Conservation (phyloP, 1,140 invertebrate species). For the Apolygus lucorum region DNA sequence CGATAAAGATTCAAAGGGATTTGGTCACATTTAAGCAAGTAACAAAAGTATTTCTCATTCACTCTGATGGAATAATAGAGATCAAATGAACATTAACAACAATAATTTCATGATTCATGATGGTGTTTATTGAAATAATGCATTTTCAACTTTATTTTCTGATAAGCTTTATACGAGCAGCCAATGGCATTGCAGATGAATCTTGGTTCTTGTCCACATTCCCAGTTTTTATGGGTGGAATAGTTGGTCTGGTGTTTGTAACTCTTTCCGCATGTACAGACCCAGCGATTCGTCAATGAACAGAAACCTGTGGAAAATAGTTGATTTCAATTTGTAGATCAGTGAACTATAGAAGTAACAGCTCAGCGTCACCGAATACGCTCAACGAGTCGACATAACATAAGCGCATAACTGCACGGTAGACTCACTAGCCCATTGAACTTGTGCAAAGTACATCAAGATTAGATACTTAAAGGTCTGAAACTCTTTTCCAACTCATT, state of each 20-base stretch:
- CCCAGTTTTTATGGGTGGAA: not conserved
- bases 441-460: too few relatives aligned
- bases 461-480: too few relatives aligned
- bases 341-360: not conserved
- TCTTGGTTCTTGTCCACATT: not conserved
- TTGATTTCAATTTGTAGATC: not conserved
- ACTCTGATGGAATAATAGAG: not conserved
- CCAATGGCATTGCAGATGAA: not conserved
- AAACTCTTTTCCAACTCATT: too few relatives aligned
- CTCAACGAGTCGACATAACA: too few relatives aligned
- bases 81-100: not conserved
- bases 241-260: not conserved
- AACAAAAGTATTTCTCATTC: constrained; percentile 4
- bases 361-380: too few relatives aligned
- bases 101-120: not conserved
- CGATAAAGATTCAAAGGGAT: too few relatives aligned
- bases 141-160: not conserved
- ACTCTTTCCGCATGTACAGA: not conserved
- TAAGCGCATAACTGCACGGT: too few relatives aligned
- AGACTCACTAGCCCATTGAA: too few relatives aligned
- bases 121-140: not conserved
- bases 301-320: too few relatives aligned
- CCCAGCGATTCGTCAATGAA: not conserved
- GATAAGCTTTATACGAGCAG: not conserved
- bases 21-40: too few relatives aligned